Evolutionary conservation across 2,797 vertebrate species (phyloP).

Genomic region (Hapalemur alaotrensis): DNA sequence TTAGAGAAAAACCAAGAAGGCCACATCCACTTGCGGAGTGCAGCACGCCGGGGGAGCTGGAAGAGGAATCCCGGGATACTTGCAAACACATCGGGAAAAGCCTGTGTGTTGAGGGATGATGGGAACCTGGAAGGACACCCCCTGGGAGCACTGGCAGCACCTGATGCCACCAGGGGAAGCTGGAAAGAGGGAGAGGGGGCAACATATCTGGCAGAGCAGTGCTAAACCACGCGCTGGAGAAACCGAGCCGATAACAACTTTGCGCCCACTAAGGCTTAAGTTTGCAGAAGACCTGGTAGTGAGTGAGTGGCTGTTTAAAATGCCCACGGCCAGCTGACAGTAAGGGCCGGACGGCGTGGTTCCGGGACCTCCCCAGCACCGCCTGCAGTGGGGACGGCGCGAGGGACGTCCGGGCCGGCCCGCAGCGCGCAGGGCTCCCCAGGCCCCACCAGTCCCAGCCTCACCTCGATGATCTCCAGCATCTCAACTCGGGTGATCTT

Average conservation of each 20-base stretch:
- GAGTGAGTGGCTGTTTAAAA: not conserved
- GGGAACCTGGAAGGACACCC: too few relatives aligned
- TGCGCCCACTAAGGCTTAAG: accelerated
- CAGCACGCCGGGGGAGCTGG: not conserved
- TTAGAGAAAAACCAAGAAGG: not conserved
- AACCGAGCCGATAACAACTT: not conserved
- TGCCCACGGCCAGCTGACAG: not conserved
- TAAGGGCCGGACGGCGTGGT: accelerated
- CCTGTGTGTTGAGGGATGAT: not conserved
- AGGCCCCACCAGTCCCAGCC: slow-evolving; percentile 8
- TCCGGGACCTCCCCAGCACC: not conserved
- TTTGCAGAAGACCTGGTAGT: not conserved
- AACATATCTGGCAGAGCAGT: not conserved
- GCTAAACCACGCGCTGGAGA: not conserved
- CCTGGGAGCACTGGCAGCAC: accelerated
- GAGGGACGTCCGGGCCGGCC: not conserved
- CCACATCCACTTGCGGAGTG: accelerated
- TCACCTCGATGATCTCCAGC: slow-evolving; percentile 99
- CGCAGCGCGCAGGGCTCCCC: not conserved
- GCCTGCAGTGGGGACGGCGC: accelerated
- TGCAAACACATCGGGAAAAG: not conserved
- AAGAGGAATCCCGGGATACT: not conserved
- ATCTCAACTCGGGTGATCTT: slow-evolving; percentile 99
- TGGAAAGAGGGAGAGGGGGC: accelerated
- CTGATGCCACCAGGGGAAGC: not conserved